These are phyloP conservation scores for Parochlus steinenii DNA, from an alignment of 2,888 invertebrate genomes.

Conservation along the genomic window DNA sequence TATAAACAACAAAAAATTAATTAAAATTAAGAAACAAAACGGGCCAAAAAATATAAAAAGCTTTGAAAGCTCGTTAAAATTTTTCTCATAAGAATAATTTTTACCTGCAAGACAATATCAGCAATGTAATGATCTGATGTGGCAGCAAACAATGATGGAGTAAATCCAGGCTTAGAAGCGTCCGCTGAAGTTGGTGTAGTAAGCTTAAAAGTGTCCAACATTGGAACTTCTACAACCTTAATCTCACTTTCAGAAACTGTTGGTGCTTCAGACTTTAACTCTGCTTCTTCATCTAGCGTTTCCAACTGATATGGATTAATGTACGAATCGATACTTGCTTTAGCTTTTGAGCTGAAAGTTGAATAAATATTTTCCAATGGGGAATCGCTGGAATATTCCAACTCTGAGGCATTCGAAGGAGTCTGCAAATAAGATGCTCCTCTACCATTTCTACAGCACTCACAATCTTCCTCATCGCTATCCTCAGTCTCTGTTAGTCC, in stretches of 20 bases:
- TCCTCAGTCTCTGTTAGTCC: conserved; percentile 9
- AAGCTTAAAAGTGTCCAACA: conserved; percentile 10
- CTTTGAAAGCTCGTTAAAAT: conserved; percentile 1
- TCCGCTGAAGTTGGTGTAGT: conserved; percentile 2
- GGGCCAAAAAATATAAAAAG: conserved; percentile 4
- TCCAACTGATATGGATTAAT: neutral
- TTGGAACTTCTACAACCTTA: conserved; percentile 10
- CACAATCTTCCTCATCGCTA: conserved; percentile 33
- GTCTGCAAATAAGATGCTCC: conserved; percentile 48
- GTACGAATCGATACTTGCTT: no score
- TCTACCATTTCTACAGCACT: conserved; percentile 37
- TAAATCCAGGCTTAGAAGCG: conserved; percentile 32
- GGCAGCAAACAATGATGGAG: conserved; percentile 42
- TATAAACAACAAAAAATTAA: conserved; percentile 13
- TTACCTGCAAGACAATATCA: conserved; percentile 59
- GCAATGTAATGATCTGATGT: conserved; percentile 50
- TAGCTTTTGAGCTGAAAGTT: no score
- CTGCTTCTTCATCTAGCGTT: conserved; percentile 10
- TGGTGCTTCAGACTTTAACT: conserved; percentile 1
- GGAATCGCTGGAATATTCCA: conserved; percentile 35
- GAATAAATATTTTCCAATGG: conserved; percentile 21
- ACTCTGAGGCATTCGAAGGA: conserved; percentile 62
- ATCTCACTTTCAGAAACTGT: no score
- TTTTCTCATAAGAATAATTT: neutral
- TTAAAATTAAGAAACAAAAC: conserved; percentile 11